Conservation (phyloP, 2,113 vertebrate genomes). For the Scartelaos histophorus region DNA sequence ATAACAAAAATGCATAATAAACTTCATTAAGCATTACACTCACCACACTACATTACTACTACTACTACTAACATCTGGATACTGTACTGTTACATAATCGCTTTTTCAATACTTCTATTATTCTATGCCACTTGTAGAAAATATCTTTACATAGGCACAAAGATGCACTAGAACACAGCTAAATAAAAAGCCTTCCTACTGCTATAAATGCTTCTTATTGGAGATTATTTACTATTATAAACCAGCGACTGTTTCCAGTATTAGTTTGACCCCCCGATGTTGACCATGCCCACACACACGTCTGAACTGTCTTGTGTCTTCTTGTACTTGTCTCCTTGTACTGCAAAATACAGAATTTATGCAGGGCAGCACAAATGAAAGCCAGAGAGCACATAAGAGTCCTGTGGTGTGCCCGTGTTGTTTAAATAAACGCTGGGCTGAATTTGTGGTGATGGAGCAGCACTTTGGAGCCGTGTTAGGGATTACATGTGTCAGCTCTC, state of each 20-base stretch:
- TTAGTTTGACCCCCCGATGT: conserved; percentile 15
- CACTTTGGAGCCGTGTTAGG: conserved; percentile 60
- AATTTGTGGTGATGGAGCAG: conserved; percentile 60
- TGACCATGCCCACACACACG: conserved; percentile 19
- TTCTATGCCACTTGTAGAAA: too few relatives aligned
- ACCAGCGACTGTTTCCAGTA: conserved; percentile 16
- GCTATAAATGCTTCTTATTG: background rate
- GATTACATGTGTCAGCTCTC: conserved; percentile 68
- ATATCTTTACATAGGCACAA: background rate
- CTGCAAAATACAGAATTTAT: conserved; percentile 45
- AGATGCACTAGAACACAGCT: background rate
- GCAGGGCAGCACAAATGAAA: conserved; percentile 52
- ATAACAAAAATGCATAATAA: too few relatives aligned
- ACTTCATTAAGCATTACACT: too few relatives aligned
- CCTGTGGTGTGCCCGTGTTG: conserved; percentile 68
- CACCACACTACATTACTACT: background rate
- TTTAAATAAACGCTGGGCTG: conserved; percentile 60
- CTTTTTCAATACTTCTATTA: too few relatives aligned
- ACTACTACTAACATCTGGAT: background rate
- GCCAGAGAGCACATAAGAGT: conserved; percentile 55
- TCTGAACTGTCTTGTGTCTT: conserved; percentile 15
- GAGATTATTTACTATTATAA: conserved; percentile 26
- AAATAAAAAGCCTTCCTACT: background rate
- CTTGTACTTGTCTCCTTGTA: conserved; percentile 11
- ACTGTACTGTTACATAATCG: too few relatives aligned